These are phyloP conservation scores for Enteromius afrohamiltoni DNA, from an alignment of 2,797 vertebrate species.

Conservation along the genomic window DNA sequence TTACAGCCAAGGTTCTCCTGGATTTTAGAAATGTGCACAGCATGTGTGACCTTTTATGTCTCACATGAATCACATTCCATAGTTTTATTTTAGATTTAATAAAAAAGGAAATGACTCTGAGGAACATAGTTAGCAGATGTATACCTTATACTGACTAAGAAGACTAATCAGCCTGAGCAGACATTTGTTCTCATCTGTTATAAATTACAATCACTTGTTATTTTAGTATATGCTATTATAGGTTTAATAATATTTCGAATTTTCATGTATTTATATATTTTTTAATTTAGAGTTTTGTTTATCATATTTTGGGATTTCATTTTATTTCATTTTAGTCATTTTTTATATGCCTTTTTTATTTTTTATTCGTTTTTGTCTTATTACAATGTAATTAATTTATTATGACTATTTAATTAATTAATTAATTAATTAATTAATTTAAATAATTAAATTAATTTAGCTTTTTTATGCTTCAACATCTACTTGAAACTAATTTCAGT, in stretches of 20 bases:
- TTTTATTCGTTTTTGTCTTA: background rate
- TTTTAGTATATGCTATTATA: conserved; percentile 3
- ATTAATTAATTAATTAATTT: no score
- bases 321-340: background rate
- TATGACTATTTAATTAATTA: background rate
- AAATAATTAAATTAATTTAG: no score
- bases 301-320: background rate
- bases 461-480: background rate
- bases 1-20: conserved; percentile 40
- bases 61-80: conserved; percentile 39
- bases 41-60: conserved; percentile 51
- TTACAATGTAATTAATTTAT: background rate
- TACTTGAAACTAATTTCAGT: background rate
- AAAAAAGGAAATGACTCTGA: conserved; percentile 17
- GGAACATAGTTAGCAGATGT: conserved; percentile 20
- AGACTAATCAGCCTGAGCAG: background rate
- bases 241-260: background rate
- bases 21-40: conserved; percentile 48
- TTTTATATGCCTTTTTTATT: background rate
- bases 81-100: conserved; percentile 34
- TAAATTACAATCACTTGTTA: background rate
- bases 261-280: background rate
- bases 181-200: background rate
- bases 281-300: background rate
- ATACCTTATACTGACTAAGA: conserved; percentile 2